A percentile compares a stretch with the other conserved stretches of the same genome.
phyloP scores from a whole-genome alignment of 2,113 vertebrate genomes.

The Rhombomys opimus region DNA sequence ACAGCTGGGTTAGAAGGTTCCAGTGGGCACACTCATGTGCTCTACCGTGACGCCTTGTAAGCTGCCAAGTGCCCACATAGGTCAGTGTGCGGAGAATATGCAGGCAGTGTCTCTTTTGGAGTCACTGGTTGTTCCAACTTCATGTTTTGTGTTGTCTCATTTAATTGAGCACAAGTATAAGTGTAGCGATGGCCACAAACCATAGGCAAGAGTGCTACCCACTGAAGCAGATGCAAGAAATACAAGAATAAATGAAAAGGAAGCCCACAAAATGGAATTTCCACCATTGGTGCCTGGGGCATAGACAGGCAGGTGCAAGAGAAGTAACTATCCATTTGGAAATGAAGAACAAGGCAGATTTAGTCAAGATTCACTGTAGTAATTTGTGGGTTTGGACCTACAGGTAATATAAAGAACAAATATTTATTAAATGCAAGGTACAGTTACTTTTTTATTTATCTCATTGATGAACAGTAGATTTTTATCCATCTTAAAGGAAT shows the following conservation, averaged over 20 bases:
- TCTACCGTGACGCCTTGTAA: constrained; percentile 66
- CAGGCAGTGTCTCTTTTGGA: constrained; percentile 50
- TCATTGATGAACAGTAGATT: constrained; percentile 23
- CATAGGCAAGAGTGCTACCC: constrained; percentile 10
- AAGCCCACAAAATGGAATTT: constrained; percentile 5
- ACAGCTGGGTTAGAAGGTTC: constrained; percentile 66
- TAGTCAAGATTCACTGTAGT: background rate
- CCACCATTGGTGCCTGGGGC: background rate
- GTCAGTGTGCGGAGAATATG: constrained; percentile 57
- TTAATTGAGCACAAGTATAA: constrained; percentile 20
- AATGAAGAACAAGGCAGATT: background rate
- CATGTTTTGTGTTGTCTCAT: constrained; percentile 43
- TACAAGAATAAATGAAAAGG: constrained; percentile 29
- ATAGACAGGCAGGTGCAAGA: background rate
- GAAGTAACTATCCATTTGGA: constrained; percentile 12
- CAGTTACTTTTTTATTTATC: constrained; percentile 46
- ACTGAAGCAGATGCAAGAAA: constrained; percentile 43
- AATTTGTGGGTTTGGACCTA: background rate
- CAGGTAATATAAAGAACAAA: constrained; percentile 31
- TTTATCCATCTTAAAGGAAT: constrained; percentile 11
- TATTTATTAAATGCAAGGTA: constrained; percentile 25
- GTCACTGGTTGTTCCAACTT: background rate
- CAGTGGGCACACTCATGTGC: constrained; percentile 55
- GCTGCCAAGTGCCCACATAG: background rate
- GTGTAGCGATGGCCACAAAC: constrained; percentile 15